These are phyloP conservation scores for Eupleurogrammus muticus DNA, from an alignment of 2,797 vertebrate species.

Conservation along the genomic window DNA sequence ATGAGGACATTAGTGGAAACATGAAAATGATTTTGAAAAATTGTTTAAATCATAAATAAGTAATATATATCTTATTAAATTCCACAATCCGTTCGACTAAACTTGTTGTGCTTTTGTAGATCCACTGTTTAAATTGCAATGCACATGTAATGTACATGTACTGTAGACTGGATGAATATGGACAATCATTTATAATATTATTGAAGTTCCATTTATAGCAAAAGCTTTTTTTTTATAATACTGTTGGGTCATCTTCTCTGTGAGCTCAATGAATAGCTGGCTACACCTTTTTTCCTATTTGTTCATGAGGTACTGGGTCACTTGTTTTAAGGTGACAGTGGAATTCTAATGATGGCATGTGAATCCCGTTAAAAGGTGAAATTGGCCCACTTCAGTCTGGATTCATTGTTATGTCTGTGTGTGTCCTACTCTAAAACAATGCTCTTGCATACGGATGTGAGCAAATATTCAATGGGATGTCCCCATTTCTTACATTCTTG, in stretches of 20 bases:
- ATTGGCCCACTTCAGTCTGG: not conserved
- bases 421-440: not conserved
- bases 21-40: too few relatives aligned
- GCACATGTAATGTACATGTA: too few relatives aligned
- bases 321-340: conserved; percentile 6
- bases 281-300: not conserved
- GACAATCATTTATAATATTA: too few relatives aligned
- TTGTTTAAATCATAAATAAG: too few relatives aligned
- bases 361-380: conserved; percentile 7
- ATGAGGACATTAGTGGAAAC: too few relatives aligned
- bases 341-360: conserved; percentile 3
- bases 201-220: not conserved
- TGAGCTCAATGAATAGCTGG: not conserved
- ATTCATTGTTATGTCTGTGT: not conserved
- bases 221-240: not conserved
- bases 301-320: conserved; percentile 1
- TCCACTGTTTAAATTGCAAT: too few relatives aligned
- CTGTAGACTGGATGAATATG: too few relatives aligned
- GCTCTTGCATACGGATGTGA: not conserved
- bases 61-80: too few relatives aligned
- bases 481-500: not conserved
- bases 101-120: too few relatives aligned
- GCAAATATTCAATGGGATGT: not conserved
- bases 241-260: not conserved
- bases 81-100: too few relatives aligned